phyloP scores from a whole-genome alignment of 1,140 invertebrate genomes.

The Monochamus saltuarius region DNA sequence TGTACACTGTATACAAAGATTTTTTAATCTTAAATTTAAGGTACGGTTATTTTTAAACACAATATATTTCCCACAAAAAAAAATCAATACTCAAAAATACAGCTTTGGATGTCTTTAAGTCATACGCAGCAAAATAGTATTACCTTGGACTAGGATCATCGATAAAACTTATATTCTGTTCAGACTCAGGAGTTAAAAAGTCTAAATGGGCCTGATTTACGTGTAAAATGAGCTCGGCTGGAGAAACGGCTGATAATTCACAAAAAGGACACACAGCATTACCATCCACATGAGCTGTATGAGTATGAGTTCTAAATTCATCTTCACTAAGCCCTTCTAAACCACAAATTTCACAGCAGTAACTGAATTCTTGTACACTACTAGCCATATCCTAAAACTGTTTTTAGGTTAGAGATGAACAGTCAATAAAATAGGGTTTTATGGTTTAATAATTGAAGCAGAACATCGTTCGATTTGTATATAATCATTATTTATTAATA shows the following conservation, averaged over 20 bases:
- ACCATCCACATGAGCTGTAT: constrained; percentile 73
- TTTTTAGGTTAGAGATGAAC: constrained; percentile 1
- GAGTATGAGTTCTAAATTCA: constrained; percentile 75
- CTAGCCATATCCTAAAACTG: constrained; percentile 44
- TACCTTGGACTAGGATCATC: constrained; percentile 67
- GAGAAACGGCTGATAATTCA: constrained; percentile 69
- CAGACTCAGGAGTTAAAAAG: constrained; percentile 70
- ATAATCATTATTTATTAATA: background rate
- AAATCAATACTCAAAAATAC: background rate
- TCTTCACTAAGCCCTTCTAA: constrained; percentile 75
- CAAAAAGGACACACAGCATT: constrained; percentile 79
- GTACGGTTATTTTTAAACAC: background rate
- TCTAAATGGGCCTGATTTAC: constrained; percentile 80
- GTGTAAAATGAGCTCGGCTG: constrained; percentile 73
- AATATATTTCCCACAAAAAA: constrained; percentile 3
- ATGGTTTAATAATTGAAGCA: background rate
- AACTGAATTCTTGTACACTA: constrained; percentile 48
- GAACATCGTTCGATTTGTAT: background rate
- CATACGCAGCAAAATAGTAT: background rate
- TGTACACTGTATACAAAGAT: background rate
- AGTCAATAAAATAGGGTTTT: background rate
- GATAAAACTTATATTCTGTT: constrained; percentile 61
- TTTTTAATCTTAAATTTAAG: background rate
- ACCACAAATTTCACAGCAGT: constrained; percentile 81
- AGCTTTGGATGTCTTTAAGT: too few relatives aligned